Conservation (phyloP, 2,888 invertebrate species). For the Helobdella robusta region DNA sequence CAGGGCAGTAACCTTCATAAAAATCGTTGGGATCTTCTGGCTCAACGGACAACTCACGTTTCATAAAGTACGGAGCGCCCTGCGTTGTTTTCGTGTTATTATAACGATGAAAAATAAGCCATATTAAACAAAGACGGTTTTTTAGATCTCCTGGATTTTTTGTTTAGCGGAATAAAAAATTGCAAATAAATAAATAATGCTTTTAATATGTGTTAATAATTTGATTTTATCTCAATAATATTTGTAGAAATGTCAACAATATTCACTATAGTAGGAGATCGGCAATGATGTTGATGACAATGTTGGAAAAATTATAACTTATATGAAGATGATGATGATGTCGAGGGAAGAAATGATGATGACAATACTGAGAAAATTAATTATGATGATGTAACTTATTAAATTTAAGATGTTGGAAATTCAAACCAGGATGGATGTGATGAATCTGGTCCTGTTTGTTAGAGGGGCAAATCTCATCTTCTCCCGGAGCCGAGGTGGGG, state of each 20-base stretch:
- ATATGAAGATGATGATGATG: constrained; percentile 16
- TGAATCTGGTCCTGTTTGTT: constrained; percentile 31
- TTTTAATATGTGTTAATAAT: too few relatives aligned
- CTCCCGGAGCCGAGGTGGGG: not conserved
- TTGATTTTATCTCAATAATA: too few relatives aligned
- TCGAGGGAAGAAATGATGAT: not conserved
- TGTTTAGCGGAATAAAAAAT: too few relatives aligned
- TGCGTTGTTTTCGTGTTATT: constrained; percentile 29
- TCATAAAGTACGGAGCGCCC: constrained; percentile 42
- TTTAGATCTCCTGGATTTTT: too few relatives aligned
- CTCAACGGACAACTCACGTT: not conserved
- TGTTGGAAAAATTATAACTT: not conserved
- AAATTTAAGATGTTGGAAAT: not conserved
- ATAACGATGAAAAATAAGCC: not conserved
- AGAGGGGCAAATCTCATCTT: not conserved
- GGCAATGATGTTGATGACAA: not conserved
- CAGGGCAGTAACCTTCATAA: constrained; percentile 54
- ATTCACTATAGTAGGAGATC: too few relatives aligned
- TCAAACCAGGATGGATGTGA: constrained; percentile 30
- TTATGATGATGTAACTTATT: too few relatives aligned
- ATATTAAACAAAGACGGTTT: too few relatives aligned
- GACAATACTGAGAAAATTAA: not conserved
- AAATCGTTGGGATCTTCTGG: constrained; percentile 59
- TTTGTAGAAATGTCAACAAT: too few relatives aligned
- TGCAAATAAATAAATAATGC: too few relatives aligned